phyloP scores from a whole-genome alignment of 2,888 invertebrate genomes.

The Eulithis testata region DNA sequence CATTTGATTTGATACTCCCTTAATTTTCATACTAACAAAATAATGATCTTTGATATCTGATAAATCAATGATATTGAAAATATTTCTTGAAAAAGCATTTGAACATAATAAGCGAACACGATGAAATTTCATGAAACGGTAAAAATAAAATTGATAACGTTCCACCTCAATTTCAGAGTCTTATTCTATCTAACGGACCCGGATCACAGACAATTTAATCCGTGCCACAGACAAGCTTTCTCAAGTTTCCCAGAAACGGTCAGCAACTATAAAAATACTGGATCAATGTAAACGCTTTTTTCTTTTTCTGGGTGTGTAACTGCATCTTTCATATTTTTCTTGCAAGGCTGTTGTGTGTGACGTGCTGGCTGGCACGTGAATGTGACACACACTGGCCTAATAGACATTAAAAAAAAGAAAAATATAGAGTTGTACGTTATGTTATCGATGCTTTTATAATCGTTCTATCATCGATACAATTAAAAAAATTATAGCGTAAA shows the following conservation, averaged over 20 bases:
- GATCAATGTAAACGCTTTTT: constrained; percentile 27
- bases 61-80: no score
- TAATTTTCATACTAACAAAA: no score
- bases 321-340: constrained; percentile 17
- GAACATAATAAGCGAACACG: background rate
- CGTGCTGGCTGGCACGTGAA: no score
- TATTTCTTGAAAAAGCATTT: no score
- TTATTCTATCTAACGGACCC: constrained; percentile 25
- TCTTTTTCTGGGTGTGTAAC: constrained; percentile 15
- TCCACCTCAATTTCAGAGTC: constrained; percentile 25
- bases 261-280: constrained; percentile 29
- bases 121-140: constrained; percentile 15
- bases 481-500: no score
- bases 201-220: constrained; percentile 32
- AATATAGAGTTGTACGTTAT: no score
- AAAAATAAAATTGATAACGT: constrained; percentile 20
- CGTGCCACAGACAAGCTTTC: constrained; percentile 32
- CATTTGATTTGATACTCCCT: no score
- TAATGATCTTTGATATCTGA: no score
- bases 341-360: background rate
- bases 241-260: constrained; percentile 31
- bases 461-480: no score
- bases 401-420: no score
- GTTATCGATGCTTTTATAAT: no score
- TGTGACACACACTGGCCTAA: no score